phyloP scores from a whole-genome alignment of 2,888 invertebrate genomes.

The Andrena praecox region DNA sequence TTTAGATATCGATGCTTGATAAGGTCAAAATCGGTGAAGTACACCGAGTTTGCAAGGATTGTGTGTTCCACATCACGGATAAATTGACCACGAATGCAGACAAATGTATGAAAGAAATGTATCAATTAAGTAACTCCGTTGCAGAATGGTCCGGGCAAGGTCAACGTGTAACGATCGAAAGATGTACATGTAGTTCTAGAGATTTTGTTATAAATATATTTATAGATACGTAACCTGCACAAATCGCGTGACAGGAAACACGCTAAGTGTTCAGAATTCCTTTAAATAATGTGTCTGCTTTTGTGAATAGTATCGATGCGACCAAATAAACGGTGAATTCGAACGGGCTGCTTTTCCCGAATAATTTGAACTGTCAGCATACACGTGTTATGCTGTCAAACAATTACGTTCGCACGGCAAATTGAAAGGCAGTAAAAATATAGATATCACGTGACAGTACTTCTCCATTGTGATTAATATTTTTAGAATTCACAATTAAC shows the following conservation, averaged over 20 bases:
- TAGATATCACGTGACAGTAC: neutral
- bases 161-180: slow-evolving; percentile 17
- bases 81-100: neutral
- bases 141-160: slow-evolving; percentile 17
- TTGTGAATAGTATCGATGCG: neutral
- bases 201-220: slow-evolving; percentile 22
- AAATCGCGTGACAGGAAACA: neutral
- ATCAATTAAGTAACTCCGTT: neutral
- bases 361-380: too few relatives aligned
- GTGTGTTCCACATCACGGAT: neutral
- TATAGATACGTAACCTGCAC: slow-evolving; percentile 32
- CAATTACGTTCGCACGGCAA: too few relatives aligned
- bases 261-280: neutral
- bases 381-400: too few relatives aligned
- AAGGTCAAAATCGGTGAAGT: neutral
- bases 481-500: neutral
- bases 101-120: neutral
- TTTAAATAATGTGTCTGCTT: neutral
- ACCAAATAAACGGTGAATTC: neutral
- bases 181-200: neutral
- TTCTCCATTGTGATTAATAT: neutral
- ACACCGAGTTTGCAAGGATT: too few relatives aligned
- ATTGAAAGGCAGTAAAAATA: neutral
- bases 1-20: neutral
- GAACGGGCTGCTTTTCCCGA: neutral